phyloP scores from a whole-genome alignment of 2,888 invertebrate genomes.

The Buathra laborator region DNA sequence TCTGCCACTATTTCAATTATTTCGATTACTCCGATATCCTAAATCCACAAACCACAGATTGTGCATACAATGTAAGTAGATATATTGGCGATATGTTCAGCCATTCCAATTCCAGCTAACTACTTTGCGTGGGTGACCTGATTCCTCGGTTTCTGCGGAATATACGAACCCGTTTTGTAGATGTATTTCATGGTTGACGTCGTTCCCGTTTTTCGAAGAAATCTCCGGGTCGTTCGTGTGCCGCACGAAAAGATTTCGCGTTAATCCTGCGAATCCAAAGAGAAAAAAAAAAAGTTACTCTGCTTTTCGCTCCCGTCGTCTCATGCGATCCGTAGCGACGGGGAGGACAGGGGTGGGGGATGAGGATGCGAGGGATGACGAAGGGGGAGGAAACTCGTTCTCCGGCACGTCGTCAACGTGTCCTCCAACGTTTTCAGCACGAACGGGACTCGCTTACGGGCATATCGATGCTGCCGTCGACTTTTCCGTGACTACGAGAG shows the following conservation, averaged over 20 bases:
- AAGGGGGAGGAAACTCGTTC: conserved; percentile 49
- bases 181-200: conserved; percentile 45
- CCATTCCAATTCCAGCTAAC: conserved; percentile 50
- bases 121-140: conserved; percentile 48
- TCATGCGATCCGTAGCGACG: neutral
- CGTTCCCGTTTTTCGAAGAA: conserved; percentile 44
- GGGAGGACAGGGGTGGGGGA: neutral
- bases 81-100: conserved; percentile 16
- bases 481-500: conserved; percentile 37
- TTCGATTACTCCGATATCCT: conserved; percentile 17
- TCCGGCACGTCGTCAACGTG: conserved; percentile 55
- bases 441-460: conserved; percentile 49
- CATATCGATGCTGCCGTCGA: conserved; percentile 61
- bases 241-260: conserved; percentile 40
- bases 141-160: conserved; percentile 41
- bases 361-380: conserved; percentile 23
- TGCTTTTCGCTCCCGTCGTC: conserved; percentile 14
- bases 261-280: conserved; percentile 55
- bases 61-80: conserved; percentile 13
- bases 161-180: conserved; percentile 16
- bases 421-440: conserved; percentile 42
- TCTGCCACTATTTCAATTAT: neutral
- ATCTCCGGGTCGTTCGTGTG: conserved; percentile 45
- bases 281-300: conserved; percentile 8
- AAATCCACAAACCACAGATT: conserved; percentile 6